Percentiles rank a stretch among this genome's conserved stretches.
phyloP scores from a whole-genome alignment of 2,888 invertebrate genomes.

The Esperia sulphurella region DNA sequence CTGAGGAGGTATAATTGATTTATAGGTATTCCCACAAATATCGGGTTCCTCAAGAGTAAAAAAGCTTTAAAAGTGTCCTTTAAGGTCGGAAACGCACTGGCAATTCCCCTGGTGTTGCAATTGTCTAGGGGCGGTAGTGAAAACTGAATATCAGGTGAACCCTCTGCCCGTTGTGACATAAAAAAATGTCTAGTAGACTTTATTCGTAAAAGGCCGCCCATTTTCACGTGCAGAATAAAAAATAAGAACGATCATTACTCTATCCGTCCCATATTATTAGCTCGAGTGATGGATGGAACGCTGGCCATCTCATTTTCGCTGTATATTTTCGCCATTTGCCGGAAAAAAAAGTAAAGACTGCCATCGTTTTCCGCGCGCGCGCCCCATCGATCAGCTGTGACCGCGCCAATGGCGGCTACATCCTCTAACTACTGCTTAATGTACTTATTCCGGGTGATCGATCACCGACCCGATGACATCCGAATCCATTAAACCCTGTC shows the following conservation, averaged over 20 bases:
- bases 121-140: too few relatives aligned
- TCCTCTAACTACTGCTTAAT: constrained; percentile 62
- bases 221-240: neutral
- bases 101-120: too few relatives aligned
- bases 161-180: neutral
- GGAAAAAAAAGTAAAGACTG: constrained; percentile 18
- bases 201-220: neutral
- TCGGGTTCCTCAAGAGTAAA: too few relatives aligned
- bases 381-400: constrained; percentile 42
- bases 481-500: constrained; percentile 71
- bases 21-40: too few relatives aligned
- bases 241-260: constrained; percentile 11
- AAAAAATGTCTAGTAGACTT: neutral
- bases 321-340: constrained; percentile 9
- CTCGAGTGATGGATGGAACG: constrained; percentile 11
- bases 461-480: constrained; percentile 61
- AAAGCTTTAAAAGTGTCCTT: too few relatives aligned
- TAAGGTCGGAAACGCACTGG: too few relatives aligned
- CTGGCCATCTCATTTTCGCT: constrained; percentile 13
- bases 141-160: too few relatives aligned
- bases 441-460: constrained; percentile 66
- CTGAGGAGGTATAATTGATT: too few relatives aligned
- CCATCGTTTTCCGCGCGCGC: constrained; percentile 14
- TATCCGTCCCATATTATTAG: constrained; percentile 14
- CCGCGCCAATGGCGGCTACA: constrained; percentile 35